Percentiles rank a stretch among this genome's conserved stretches.
phyloP scores from a whole-genome alignment of 2,888 invertebrate species.

The Clistopyga incitator region DNA sequence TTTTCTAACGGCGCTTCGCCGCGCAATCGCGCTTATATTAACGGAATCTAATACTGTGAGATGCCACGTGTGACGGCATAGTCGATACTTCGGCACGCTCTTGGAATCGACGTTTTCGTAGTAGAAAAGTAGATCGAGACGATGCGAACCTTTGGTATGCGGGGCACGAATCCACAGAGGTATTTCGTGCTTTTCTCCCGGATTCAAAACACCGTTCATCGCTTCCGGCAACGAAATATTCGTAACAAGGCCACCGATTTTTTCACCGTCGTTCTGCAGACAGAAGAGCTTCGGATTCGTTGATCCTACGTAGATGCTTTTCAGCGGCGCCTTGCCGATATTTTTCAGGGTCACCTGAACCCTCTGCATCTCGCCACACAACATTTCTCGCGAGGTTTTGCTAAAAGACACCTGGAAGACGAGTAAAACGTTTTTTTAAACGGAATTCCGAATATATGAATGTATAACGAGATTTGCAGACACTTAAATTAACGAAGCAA shows the following conservation, averaged over 20 bases:
- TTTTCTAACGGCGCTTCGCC: slow-evolving; percentile 85
- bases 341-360: slow-evolving; percentile 89
- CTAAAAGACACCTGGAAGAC: slow-evolving; percentile 88
- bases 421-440: not conserved
- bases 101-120: slow-evolving; percentile 87
- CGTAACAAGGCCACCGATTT: slow-evolving; percentile 83
- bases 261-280: slow-evolving; percentile 81
- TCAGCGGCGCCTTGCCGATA: slow-evolving; percentile 88
- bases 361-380: slow-evolving; percentile 90
- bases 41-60: slow-evolving; percentile 88
- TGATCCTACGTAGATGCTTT: slow-evolving; percentile 88
- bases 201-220: slow-evolving; percentile 84
- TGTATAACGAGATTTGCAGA: too few relatives aligned
- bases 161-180: slow-evolving; percentile 90
- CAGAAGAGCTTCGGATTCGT: slow-evolving; percentile 89
- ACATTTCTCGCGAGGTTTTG: slow-evolving; percentile 88
- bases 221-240: slow-evolving; percentile 82
- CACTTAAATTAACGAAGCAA: too few relatives aligned
- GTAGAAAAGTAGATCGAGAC: slow-evolving; percentile 90
- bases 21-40: slow-evolving; percentile 85
- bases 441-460: too few relatives aligned
- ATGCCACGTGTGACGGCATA: slow-evolving; percentile 88
- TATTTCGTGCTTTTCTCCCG: slow-evolving; percentile 85
- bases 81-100: slow-evolving; percentile 85
- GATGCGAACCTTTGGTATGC: slow-evolving; percentile 87